Evolutionary conservation across 2,113 vertebrate species (phyloP).

Genomic region (Malaclemys terrapin): DNA sequence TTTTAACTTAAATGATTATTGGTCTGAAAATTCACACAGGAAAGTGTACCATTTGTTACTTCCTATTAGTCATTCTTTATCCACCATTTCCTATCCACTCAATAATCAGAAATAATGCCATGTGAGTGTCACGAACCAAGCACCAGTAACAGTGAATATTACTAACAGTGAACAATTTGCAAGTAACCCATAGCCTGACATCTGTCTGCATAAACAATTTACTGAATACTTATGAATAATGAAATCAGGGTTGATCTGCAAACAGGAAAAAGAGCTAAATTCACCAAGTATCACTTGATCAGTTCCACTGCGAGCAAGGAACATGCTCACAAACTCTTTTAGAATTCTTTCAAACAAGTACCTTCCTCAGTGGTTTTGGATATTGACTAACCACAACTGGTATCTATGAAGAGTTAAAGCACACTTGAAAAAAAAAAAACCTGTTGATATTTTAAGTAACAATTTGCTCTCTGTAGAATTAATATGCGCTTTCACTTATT

Average conservation of each 20-base stretch:
- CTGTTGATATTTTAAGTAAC: not conserved
- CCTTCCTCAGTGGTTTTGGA: not conserved
- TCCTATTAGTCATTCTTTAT: not conserved
- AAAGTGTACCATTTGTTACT: not conserved
- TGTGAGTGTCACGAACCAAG: not conserved
- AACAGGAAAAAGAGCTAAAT: conserved; percentile 26
- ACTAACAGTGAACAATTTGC: not conserved
- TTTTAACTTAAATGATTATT: not conserved
- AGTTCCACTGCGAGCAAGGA: not conserved
- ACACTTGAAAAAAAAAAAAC: not conserved
- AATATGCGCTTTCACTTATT: not conserved
- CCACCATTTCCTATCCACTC: not conserved
- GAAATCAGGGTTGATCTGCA: conserved; percentile 5
- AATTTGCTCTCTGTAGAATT: not conserved
- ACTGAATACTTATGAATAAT: conserved; percentile 11
- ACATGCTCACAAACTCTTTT: not conserved
- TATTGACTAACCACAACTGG: not conserved
- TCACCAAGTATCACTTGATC: not conserved
- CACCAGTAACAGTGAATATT: not conserved
- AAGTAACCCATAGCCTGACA: not conserved
- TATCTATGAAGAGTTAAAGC: not conserved
- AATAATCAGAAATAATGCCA: not conserved
- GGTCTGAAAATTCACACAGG: not conserved
- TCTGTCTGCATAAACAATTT: conserved; percentile 37
- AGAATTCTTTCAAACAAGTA: not conserved